phyloP scores from a whole-genome alignment of 2,797 vertebrate genomes.

The Lerista edwardsae region DNA sequence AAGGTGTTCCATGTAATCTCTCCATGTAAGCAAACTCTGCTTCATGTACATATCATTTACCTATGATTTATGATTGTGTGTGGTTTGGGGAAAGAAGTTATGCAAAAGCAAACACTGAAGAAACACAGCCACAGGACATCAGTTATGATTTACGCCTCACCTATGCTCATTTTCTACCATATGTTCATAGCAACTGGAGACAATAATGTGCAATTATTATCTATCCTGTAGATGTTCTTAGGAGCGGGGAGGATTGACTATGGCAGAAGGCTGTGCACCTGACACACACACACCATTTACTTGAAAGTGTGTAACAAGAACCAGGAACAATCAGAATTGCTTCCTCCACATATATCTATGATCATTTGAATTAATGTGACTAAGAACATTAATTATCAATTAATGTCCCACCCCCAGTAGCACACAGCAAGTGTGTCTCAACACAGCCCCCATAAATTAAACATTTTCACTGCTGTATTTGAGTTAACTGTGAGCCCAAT shows the following conservation, averaged over 20 bases:
- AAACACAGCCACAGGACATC: neutral
- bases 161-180: neutral
- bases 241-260: no score
- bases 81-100: constrained; percentile 12
- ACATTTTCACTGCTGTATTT: neutral
- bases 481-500: neutral
- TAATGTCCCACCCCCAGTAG: no score
- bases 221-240: neutral
- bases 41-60: constrained; percentile 34
- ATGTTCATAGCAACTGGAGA: neutral
- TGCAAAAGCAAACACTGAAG: neutral
- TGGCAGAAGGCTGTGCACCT: no score
- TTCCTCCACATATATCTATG: no score
- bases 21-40: constrained; percentile 29
- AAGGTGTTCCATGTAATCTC: neutral
- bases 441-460: neutral
- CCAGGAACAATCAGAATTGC: no score
- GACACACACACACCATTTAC: no score
- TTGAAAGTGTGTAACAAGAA: no score
- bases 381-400: no score
- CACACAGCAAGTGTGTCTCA: neutral
- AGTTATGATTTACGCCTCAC: neutral
- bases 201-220: neutral
- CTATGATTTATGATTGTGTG: constrained; percentile 29
- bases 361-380: no score